Percentiles rank a stretch among this genome's conserved stretches.
Conservation (phyloP, 2,888 invertebrate genomes). For the Amblyteles armatorius region DNA sequence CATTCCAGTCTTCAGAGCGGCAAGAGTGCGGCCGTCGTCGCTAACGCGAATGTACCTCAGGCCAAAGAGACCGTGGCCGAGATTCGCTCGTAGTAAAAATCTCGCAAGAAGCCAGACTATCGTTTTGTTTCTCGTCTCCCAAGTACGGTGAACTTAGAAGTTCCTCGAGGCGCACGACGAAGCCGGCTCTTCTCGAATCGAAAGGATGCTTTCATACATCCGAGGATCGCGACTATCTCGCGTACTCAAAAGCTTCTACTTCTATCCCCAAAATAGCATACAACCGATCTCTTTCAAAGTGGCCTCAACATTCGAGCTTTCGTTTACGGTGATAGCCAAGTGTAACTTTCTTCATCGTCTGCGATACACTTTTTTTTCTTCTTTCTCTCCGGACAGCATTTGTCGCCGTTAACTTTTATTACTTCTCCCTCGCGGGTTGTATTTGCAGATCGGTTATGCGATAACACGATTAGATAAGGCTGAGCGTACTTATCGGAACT, state of each 20-base stretch:
- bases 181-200: constrained; percentile 45
- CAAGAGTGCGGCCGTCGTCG: constrained; percentile 76
- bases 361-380: constrained; percentile 12
- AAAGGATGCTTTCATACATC: constrained; percentile 45
- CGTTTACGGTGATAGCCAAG: neutral
- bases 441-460: neutral
- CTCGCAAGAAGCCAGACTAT: neutral
- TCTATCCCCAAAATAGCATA: constrained; percentile 11
- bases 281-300: constrained; percentile 32
- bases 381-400: neutral
- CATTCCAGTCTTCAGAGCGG: constrained; percentile 85
- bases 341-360: constrained; percentile 19
- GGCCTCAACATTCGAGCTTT: constrained; percentile 30
- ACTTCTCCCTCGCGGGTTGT: neutral
- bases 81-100: constrained; percentile 69
- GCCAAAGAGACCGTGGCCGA: constrained; percentile 77
- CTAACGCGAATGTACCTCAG: constrained; percentile 72
- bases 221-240: constrained; percentile 26
- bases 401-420: neutral
- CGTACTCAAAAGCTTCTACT: constrained; percentile 22
- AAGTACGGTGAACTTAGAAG: constrained; percentile 42
- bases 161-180: constrained; percentile 37
- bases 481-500: constrained; percentile 46
- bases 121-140: constrained; percentile 8
- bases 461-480: constrained; percentile 30